A percentile compares a stretch with the other conserved stretches of the same genome.
Evolutionary conservation across 1,140 invertebrate genomes (phyloP).

Genomic region (Holotrichia oblita): DNA sequence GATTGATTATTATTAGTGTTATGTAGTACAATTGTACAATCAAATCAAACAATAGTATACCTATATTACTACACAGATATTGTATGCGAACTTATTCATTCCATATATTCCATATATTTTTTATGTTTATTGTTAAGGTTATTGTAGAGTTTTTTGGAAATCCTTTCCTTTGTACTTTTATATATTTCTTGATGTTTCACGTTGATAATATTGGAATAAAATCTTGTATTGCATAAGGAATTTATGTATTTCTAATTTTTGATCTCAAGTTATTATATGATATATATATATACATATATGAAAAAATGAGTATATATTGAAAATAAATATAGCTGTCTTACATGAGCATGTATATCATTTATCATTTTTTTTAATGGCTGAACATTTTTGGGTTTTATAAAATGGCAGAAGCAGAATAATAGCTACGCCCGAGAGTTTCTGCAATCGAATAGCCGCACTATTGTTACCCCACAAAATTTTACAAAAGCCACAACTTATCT

Average conservation of each 20-base stretch:
- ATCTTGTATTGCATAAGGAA: not conserved
- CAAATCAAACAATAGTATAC: not conserved
- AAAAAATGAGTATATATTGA: not conserved
- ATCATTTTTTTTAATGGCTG: too few relatives aligned
- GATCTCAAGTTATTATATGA: not conserved
- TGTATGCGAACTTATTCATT: not conserved
- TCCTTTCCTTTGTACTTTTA: not conserved
- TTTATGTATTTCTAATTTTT: not conserved
- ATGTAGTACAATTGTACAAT: too few relatives aligned
- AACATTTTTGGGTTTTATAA: too few relatives aligned
- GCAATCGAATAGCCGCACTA: too few relatives aligned
- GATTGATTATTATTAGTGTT: too few relatives aligned
- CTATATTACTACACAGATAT: not conserved
- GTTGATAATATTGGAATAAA: constrained; percentile 11
- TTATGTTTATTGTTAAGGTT: not conserved
- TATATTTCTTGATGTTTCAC: not conserved
- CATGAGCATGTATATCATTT: not conserved
- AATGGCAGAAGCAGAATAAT: too few relatives aligned
- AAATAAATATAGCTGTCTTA: constrained; percentile 17
- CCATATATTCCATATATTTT: not conserved
- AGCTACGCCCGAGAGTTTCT: too few relatives aligned
- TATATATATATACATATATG: not conserved
- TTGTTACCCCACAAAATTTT: too few relatives aligned
- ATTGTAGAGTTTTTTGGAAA: too few relatives aligned
- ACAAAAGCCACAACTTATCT: too few relatives aligned